A percentile compares a stretch with the other conserved stretches of the same genome.
Evolutionary conservation across 2,113 vertebrate species (phyloP).

Genomic region (Cryptotis parvus): DNA sequence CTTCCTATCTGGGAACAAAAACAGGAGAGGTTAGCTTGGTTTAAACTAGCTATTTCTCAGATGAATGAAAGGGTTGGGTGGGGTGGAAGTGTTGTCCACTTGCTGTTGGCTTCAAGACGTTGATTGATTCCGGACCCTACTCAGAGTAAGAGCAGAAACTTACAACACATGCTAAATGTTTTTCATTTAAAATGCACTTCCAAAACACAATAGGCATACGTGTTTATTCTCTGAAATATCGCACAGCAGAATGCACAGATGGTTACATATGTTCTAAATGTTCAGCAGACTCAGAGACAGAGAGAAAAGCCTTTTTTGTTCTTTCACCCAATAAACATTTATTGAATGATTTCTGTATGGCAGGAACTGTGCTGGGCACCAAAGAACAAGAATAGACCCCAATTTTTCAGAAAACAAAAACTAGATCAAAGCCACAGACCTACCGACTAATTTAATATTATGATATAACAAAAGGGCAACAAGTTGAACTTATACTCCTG

Average conservation of each 20-base stretch:
- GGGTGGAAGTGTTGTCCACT: neutral
- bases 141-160: conserved; percentile 58
- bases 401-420: conserved; percentile 10
- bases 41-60: conserved; percentile 36
- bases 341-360: conserved; percentile 36
- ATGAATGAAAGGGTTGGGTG: neutral
- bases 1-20: conserved; percentile 53
- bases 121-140: conserved; percentile 61
- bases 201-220: conserved; percentile 58
- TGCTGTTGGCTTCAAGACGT: conserved; percentile 31
- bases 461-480: neutral
- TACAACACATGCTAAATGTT: conserved; percentile 70
- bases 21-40: conserved; percentile 42
- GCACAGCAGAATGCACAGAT: conserved; percentile 27
- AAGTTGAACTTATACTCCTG: neutral
- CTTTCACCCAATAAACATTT: conserved; percentile 39
- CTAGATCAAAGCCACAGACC: neutral
- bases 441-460: neutral
- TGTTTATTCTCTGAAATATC: conserved; percentile 60
- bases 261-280: conserved; percentile 58
- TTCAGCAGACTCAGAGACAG: conserved; percentile 62
- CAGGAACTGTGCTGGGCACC: neutral
- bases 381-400: neutral
- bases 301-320: conserved; percentile 60
- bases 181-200: conserved; percentile 54